Evolutionary conservation across 2,113 vertebrate genomes (phyloP).

Genomic region (Neofelis nebulosa): DNA sequence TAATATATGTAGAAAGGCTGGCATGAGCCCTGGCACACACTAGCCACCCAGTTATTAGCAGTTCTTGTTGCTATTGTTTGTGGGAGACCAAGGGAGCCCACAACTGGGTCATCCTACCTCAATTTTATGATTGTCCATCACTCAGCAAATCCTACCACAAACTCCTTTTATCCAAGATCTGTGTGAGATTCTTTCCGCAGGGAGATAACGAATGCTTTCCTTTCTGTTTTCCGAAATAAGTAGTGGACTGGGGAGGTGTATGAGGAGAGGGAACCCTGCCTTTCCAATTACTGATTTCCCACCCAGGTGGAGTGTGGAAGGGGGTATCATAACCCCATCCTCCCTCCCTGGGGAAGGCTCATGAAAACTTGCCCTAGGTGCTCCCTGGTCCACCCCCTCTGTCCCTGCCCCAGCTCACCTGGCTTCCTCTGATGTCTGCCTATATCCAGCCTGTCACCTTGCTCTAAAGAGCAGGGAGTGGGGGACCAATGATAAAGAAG

Average conservation of each 20-base stretch:
- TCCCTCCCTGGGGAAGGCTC: not conserved
- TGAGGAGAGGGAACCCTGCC: too few relatives aligned
- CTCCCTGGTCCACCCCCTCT: not conserved
- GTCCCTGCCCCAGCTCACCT: not conserved
- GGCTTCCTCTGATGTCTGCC: not conserved
- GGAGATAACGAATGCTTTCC: not conserved
- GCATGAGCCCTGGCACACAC: fast-evolving
- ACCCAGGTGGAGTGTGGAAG: not conserved
- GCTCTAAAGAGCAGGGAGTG: not conserved
- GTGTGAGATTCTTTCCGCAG: not conserved
- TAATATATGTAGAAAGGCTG: not conserved
- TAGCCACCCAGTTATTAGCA: not conserved
- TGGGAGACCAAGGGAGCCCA: not conserved
- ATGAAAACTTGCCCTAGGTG: not conserved
- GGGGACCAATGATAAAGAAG: conserved; percentile 5
- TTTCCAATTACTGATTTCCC: not conserved
- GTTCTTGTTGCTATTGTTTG: not conserved
- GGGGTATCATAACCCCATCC: not conserved
- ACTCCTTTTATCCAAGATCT: not conserved
- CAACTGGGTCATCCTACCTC: not conserved
- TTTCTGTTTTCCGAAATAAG: not conserved
- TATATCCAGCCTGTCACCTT: not conserved
- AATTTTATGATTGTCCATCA: not conserved
- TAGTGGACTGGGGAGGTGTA: not conserved
- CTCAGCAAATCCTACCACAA: not conserved